phyloP scores from a whole-genome alignment of 2,797 vertebrate species.

The Cyprinella venusta region DNA sequence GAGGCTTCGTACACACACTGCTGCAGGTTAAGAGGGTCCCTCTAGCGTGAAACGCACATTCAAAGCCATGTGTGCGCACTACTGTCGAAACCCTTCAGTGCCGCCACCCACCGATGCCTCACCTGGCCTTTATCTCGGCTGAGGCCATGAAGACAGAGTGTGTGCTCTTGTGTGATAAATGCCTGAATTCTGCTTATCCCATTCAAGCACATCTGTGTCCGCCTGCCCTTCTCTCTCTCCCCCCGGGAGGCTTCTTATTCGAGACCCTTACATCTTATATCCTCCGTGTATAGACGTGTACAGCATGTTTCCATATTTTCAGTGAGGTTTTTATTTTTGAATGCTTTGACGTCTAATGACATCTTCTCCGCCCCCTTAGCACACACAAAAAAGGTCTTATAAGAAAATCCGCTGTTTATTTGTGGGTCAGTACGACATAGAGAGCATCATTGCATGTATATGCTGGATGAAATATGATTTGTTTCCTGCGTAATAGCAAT shows the following conservation, averaged over 20 bases:
- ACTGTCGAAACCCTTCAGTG: conserved; percentile 51
- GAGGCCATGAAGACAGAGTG: conserved; percentile 51
- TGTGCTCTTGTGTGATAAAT: conserved; percentile 60
- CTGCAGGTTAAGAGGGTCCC: conserved; percentile 42
- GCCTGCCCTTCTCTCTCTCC: conserved; percentile 32
- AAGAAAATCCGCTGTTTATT: conserved; percentile 26
- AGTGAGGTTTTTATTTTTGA: conserved; percentile 50
- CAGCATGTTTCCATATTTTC: conserved; percentile 41
- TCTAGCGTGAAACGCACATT: conserved; percentile 15
- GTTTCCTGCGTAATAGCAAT: conserved; percentile 75
- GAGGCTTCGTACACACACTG: background rate
- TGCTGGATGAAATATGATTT: conserved; percentile 58
- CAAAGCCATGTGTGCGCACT: conserved; percentile 1
- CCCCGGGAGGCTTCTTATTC: conserved; percentile 23
- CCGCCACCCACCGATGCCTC: conserved; percentile 44
- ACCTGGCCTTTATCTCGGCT: conserved; percentile 60
- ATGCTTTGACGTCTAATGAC: conserved; percentile 40
- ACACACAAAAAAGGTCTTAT: background rate
- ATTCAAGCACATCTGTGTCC: conserved; percentile 55
- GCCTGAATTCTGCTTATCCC: conserved; percentile 53
- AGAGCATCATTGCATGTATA: background rate
- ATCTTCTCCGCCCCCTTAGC: conserved; percentile 9
- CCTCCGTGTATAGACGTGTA: conserved; percentile 38
- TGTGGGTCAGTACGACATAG: conserved; percentile 45
- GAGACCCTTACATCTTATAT: conserved; percentile 33